These are phyloP conservation scores for Argyrosomus regius DNA, from an alignment of 2,797 vertebrate species.

Conservation along the genomic window DNA sequence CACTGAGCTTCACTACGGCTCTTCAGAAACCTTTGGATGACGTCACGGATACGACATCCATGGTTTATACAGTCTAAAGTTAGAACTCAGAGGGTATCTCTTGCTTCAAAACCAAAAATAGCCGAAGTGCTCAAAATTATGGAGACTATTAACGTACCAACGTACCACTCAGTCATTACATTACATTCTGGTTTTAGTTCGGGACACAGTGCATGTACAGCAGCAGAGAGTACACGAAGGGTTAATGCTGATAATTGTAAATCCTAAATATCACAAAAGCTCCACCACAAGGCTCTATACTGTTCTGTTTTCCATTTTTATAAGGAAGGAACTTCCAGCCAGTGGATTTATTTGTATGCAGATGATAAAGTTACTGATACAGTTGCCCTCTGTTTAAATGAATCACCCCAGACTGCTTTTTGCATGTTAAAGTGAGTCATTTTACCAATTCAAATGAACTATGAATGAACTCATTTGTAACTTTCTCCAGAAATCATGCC, in stretches of 20 bases:
- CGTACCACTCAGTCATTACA: too few relatives aligned
- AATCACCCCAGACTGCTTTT: not conserved
- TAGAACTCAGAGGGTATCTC: not conserved
- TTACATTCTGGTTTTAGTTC: not conserved
- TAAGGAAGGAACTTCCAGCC: not conserved
- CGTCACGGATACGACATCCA: too few relatives aligned
- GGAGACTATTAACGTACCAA: not conserved
- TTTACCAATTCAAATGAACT: not conserved
- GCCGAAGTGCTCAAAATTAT: not conserved
- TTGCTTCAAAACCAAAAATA: not conserved
- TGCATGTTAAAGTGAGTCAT: not conserved
- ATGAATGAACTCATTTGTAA: not conserved
- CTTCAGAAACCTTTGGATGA: too few relatives aligned
- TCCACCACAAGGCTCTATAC: constrained; percentile 11
- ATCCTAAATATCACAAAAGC: not conserved
- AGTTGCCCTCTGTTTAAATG: not conserved
- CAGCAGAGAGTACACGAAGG: not conserved
- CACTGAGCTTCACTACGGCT: too few relatives aligned
- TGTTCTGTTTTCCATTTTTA: not conserved
- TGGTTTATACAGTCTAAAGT: too few relatives aligned
- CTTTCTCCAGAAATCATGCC: not conserved
- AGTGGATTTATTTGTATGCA: not conserved
- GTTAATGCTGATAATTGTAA: not conserved
- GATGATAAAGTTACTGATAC: not conserved
- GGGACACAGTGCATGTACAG: not conserved